Base-by-base conservation (phyloP, 1,140 invertebrate species). In the Drosophila melanogaster region DNA sequence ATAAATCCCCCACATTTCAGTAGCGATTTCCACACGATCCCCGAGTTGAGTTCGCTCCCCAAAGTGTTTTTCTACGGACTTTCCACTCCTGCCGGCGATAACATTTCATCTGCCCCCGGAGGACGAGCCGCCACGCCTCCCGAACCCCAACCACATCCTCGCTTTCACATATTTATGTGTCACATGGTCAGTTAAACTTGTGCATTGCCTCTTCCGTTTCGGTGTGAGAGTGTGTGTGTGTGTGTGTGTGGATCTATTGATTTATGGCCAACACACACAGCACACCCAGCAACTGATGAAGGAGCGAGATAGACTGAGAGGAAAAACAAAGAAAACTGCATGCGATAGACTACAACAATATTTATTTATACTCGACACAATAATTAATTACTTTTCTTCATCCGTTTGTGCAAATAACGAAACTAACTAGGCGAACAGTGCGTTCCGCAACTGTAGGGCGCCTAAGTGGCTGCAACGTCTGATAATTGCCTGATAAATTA, bases 151-250 rank as follows among this genome's bases (percentile, higher is more conserved):
- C 53, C 24, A 19, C 17, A 26, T 10, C 43, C 38, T 30, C 19
- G 43, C 65, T 24, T 10, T 46, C 41, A 75, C 70, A 75, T 81
- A 85, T 80, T 87, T 85, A 81, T 76, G 55, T 85, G 81, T 85
- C 81, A 81, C 83, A 85, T 81, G 81, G 81, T 86, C 81, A 81
- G 81, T 85, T 85, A 77, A 86, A 78, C 81, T 85, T 81, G 30
- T 78, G 74, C 83, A 85, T 81, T 78, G 81, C 67, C 74, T 78
- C 66, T 85, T 85, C 81, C 81, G 83, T 49, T 87, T 35, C 33
- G 22, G 7, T 75, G 12, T 57, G 19, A 44, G 43, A 46, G 33
- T 55, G 22, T 55, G 43, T 58, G 40, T 47, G 49, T 59, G 44
- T 54, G 40, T 64, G 17, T 54, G 40, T 71, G 70, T 71, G 70